Percentiles rank a stretch among this genome's conserved stretches.
These are phyloP conservation scores for Octodonta nipae DNA, from an alignment of 2,888 invertebrate species.

Conservation along the genomic window DNA sequence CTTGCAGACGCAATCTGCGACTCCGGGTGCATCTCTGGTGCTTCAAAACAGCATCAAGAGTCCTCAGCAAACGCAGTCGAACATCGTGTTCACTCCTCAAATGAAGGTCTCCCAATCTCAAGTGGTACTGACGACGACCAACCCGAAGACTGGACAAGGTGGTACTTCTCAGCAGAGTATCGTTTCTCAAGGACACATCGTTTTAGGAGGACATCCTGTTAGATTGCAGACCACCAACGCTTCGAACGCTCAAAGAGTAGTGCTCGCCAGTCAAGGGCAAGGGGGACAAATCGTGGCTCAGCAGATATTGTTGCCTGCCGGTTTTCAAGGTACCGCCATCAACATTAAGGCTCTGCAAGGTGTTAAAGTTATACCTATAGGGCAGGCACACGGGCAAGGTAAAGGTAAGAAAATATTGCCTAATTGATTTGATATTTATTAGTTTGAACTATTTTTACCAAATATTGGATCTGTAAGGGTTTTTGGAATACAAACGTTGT, in stretches of 20 bases:
- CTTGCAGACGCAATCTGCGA: slow-evolving; percentile 28
- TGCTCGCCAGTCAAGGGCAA: slow-evolving; percentile 42
- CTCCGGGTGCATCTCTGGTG: slow-evolving; percentile 17
- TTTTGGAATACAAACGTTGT: too few relatives aligned
- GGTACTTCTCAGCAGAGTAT: too few relatives aligned
- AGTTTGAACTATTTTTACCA: too few relatives aligned
- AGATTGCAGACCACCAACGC: slow-evolving; percentile 28
- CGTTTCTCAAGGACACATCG: slow-evolving; percentile 23
- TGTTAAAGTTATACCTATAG: slow-evolving; percentile 47
- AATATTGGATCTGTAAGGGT: too few relatives aligned
- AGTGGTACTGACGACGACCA: slow-evolving; percentile 28
- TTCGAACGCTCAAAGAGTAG: slow-evolving; percentile 33
- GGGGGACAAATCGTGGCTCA: slow-evolving; percentile 38
- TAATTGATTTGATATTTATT: too few relatives aligned
- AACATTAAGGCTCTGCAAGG: slow-evolving; percentile 49
- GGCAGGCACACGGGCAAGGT: slow-evolving; percentile 30
- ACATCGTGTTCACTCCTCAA: slow-evolving; percentile 30
- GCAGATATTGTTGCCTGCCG: slow-evolving; percentile 48
- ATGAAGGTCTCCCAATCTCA: slow-evolving; percentile 30
- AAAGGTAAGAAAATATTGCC: too few relatives aligned
- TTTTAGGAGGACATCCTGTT: slow-evolving; percentile 32
- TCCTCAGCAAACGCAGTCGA: slow-evolving; percentile 23
- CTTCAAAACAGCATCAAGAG: slow-evolving; percentile 20
- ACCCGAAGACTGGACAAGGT: slow-evolving; percentile 17
- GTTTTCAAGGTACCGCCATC: slow-evolving; percentile 45